Evolutionary conservation across 1,140 invertebrate genomes (phyloP).

Genomic region (Trachymyrmex cornetzi): DNA sequence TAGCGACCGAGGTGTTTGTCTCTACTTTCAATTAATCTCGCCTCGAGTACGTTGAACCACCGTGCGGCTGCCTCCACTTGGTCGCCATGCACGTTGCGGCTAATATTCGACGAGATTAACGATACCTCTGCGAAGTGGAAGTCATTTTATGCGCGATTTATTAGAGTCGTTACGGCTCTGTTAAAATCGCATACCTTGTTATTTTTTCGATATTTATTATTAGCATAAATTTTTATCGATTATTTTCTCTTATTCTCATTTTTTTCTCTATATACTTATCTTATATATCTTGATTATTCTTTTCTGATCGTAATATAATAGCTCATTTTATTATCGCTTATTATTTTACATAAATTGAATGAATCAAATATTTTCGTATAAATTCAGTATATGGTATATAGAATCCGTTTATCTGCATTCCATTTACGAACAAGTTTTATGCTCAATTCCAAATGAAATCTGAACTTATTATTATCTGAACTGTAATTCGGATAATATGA

Average conservation of each 20-base stretch:
- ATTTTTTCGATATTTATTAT: constrained; percentile 3
- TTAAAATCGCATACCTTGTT: not conserved
- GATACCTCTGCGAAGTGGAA: not conserved
- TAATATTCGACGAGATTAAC: constrained; percentile 49
- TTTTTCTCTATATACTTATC: too few species aligned
- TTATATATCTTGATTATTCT: not conserved
- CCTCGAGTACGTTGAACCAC: constrained; percentile 42
- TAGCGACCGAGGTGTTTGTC: not conserved
- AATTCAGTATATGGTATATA: too few species aligned
- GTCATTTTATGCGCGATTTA: constrained; percentile 34
- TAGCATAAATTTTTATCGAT: constrained; percentile 1
- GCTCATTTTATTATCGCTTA: not conserved
- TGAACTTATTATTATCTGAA: too few species aligned
- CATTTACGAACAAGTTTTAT: too few species aligned
- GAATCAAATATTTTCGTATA: not conserved
- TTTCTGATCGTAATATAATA: too few species aligned
- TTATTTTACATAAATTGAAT: not conserved
- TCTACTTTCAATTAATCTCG: constrained; percentile 60
- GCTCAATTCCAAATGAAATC: too few species aligned
- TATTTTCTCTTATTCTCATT: not conserved
- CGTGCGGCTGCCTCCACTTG: constrained; percentile 36
- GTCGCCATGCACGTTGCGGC: not conserved
- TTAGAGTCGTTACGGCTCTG: not conserved
- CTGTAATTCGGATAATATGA: too few species aligned
- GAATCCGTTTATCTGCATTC: too few species aligned